These are phyloP conservation scores for human DNA, from an alignment of 2,113 vertebrate genomes.

Conservation along the genomic window GRCh38 chr4:20825001-20825500, in stretches of 20 bases:
- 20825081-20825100: neutral
- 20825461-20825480: neutral
- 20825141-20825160: neutral
- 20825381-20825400: neutral
- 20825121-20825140: neutral
- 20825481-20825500: neutral
- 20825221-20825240: conserved; percentile 18
- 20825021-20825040: neutral
- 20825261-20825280: neutral
- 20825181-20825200: neutral
- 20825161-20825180: neutral
- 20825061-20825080: neutral
- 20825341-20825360: neutral
- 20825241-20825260: neutral
- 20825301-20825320: neutral
- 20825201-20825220: neutral
- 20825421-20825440: neutral
- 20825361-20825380: neutral
- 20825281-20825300: neutral
- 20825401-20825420: neutral
- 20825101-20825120: neutral
- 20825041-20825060: neutral
- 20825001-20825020: neutral
- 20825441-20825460: neutral
- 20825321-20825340: neutral